Percentiles rank a stretch among this genome's conserved stretches.
Evolutionary conservation across 1,140 invertebrate species (phyloP).

Genomic region (Drosophila pseudoobscura): DNA sequence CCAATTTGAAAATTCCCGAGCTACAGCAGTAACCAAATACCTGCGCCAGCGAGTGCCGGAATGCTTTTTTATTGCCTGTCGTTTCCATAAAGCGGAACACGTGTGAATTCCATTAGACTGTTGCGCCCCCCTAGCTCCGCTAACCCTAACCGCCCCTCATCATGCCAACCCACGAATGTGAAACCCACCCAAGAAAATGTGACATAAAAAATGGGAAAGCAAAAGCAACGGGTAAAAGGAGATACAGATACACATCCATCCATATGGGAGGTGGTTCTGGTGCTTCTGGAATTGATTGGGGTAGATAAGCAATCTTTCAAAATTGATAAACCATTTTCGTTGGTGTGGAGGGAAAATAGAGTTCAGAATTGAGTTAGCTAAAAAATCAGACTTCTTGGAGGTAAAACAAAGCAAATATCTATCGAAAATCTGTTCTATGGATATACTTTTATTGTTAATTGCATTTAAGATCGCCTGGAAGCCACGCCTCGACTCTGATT

Average conservation of each 20-base stretch:
- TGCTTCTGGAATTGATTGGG: constrained; percentile 32
- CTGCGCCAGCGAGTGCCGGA: constrained; percentile 14
- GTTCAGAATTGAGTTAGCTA: neutral
- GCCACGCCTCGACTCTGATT: constrained; percentile 30
- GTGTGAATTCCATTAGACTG: constrained; percentile 41
- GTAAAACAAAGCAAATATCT: neutral
- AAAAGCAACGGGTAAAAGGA: constrained; percentile 17
- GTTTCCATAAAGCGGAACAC: constrained; percentile 31
- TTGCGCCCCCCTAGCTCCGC: neutral
- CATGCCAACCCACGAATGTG: constrained; percentile 12
- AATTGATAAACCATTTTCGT: constrained; percentile 21
- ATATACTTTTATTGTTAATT: too few species aligned
- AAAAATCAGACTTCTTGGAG: neutral
- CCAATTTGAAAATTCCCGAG: constrained; percentile 10
- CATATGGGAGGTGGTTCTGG: constrained; percentile 14
- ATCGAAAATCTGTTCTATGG: neutral
- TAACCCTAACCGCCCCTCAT: neutral
- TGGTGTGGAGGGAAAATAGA: constrained; percentile 4
- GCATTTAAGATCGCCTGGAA: too few species aligned
- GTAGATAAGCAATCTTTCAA: constrained; percentile 48
- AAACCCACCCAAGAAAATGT: constrained; percentile 27
- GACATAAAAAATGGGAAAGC: constrained; percentile 24
- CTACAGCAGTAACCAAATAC: constrained; percentile 17
- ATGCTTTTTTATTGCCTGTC: constrained; percentile 35
- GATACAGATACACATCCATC: constrained; percentile 16